Evolutionary conservation across 2,113 vertebrate genomes (phyloP).

Genomic region (Lophura nycthemera): DNA sequence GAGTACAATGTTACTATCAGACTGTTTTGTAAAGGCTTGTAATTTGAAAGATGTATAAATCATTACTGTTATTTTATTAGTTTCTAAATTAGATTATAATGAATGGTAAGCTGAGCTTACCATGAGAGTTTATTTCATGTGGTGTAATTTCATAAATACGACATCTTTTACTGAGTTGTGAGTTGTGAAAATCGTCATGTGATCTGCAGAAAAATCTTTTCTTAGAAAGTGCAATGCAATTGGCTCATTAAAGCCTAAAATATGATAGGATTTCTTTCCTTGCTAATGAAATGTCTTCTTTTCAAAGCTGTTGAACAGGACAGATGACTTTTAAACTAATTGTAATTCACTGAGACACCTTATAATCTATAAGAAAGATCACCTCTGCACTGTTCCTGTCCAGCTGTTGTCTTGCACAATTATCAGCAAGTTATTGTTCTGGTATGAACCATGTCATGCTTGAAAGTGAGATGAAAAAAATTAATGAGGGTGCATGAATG

Average conservation of each 20-base stretch:
- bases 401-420: slow-evolving; percentile 83
- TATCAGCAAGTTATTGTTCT: slow-evolving; percentile 77
- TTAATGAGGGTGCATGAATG: slow-evolving; percentile 77
- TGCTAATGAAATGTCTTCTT: slow-evolving; percentile 60
- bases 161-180: neutral
- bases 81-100: slow-evolving; percentile 67
- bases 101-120: slow-evolving; percentile 41
- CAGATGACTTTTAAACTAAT: slow-evolving; percentile 74
- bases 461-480: slow-evolving; percentile 77
- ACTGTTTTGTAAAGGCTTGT: slow-evolving; percentile 57
- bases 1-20: slow-evolving; percentile 48
- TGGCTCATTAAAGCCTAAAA: slow-evolving; percentile 38
- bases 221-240: slow-evolving; percentile 4
- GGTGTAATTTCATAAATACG: slow-evolving; percentile 52
- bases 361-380: slow-evolving; percentile 74
- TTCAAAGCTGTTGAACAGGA: slow-evolving; percentile 64
- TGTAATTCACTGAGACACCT: slow-evolving; percentile 74
- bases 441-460: slow-evolving; percentile 75
- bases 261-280: slow-evolving; percentile 28
- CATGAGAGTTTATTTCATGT: slow-evolving; percentile 25
- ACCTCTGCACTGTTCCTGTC: slow-evolving; percentile 79
- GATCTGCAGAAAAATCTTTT: slow-evolving; percentile 14
- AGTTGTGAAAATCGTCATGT: neutral
- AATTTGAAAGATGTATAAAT: slow-evolving; percentile 42
- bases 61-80: slow-evolving; percentile 39